Evolutionary conservation across 1,140 invertebrate genomes (phyloP).

Genomic region (Marisa cornuarietis): DNA sequence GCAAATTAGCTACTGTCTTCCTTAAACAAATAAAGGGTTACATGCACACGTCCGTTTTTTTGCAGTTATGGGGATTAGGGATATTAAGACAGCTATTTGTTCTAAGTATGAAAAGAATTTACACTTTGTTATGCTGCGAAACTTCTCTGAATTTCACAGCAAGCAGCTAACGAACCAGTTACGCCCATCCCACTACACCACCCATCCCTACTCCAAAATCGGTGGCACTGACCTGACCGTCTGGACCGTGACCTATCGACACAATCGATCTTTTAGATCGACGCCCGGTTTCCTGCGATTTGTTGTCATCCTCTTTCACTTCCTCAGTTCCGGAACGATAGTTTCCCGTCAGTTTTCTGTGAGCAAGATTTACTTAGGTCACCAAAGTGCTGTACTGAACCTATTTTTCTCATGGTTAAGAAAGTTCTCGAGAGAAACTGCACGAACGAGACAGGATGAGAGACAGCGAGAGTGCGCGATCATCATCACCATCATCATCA

Average conservation of each 20-base stretch:
- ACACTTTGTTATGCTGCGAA: too few species aligned
- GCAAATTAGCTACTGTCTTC: too few species aligned
- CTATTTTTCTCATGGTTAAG: neutral
- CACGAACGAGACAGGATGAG: neutral
- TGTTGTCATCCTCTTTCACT: conserved; percentile 34
- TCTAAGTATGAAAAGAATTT: too few species aligned
- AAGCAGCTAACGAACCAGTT: too few species aligned
- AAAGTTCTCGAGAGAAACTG: neutral
- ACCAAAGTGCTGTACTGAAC: neutral
- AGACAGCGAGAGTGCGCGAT: neutral
- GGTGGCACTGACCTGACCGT: conserved; percentile 7
- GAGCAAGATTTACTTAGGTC: neutral
- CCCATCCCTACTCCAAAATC: too few species aligned
- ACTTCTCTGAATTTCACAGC: too few species aligned
- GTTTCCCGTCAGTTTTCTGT: conserved; percentile 18
- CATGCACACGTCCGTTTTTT: too few species aligned
- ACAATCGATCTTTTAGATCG: conserved; percentile 18
- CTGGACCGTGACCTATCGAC: conserved; percentile 10
- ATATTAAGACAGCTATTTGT: too few species aligned
- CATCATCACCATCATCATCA: too few species aligned
- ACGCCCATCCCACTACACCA: too few species aligned
- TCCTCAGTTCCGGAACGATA: conserved; percentile 10
- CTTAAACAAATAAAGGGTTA: too few species aligned
- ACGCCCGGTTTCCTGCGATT: conserved; percentile 5
- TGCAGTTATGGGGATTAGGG: too few species aligned